Base-by-base conservation (phyloP, 1,140 invertebrate genomes). In the Drosophila repleta region DNA sequence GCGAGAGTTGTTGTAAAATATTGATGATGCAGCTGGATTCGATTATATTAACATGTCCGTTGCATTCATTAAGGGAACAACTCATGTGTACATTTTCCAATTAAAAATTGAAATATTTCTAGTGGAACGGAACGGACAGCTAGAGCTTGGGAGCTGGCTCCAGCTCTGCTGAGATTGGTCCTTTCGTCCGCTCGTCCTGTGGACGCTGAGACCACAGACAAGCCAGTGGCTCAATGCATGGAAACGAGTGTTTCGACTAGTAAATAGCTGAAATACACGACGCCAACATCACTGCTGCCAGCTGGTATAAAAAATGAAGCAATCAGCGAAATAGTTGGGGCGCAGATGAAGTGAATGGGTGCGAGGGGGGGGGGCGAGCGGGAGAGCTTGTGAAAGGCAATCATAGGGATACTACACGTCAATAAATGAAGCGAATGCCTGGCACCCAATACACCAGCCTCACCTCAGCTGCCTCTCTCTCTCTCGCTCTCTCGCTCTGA, bases 71-170 rank as follows among this genome's bases (percentile, higher is more conserved):
- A 84, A 68, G 58, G 52, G 64, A 82, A 72, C 83, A 79, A 88
- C 80, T 90, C 87, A 85, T 90, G 80, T 90, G 88, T 64, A 80
- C 77, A 85, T 78, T 85, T 90, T 90, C 88, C 80, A 90, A 90
- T 90, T 88, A 90, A 90, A 85, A 90, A 88, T 90, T 79, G 89
- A 81, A 87, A 90, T 88, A 90, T 87, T 81, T 70, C 60, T 53
- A 74, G 74, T 76, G 66, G 66, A 66, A 45, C 63, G 66, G 66
- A 66, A 45, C 63, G 58, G 60, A 65, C 51, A 62, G 37, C 32
- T 35, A 6, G 29, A 29, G 6, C 26, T 29, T 0, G 4, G 7
- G 26, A 2, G 2, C 4, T 2, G 24, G 24, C 24, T 3, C 24
- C 26, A 6, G 29, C 29, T 29, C 43, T 48, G 51, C 58, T 18